Percentiles rank a stretch among this genome's conserved stretches.
Conservation (phyloP, 2,113 vertebrate genomes). For the Eonycteris spelaea region DNA sequence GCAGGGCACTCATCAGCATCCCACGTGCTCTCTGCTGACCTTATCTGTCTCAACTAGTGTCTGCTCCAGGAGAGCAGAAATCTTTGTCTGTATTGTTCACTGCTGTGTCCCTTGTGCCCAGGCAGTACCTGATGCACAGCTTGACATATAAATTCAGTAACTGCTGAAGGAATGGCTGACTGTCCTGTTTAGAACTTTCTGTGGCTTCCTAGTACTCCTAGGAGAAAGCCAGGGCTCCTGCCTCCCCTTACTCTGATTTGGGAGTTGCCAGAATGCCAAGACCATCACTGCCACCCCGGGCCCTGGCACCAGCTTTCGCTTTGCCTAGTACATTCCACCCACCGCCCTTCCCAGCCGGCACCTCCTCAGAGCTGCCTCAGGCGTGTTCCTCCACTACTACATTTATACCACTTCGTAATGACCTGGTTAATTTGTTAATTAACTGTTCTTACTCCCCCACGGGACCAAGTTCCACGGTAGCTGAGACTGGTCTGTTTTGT, state of each 20-base stretch:
- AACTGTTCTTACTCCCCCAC: background rate
- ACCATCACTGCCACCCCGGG: background rate
- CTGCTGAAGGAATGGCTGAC: background rate
- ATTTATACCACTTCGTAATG: background rate
- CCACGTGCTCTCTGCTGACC: too few relatives aligned
- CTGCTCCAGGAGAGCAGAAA: background rate
- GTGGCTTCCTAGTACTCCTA: background rate
- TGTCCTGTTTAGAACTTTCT: background rate
- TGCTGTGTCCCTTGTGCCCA: background rate
- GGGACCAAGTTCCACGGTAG: background rate
- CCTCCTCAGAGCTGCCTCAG: background rate
- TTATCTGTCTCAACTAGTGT: background rate
- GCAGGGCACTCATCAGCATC: background rate
- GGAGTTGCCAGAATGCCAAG: background rate
- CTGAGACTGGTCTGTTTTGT: background rate
- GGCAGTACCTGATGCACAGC: background rate
- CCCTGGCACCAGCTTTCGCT: background rate
- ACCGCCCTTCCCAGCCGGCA: background rate
- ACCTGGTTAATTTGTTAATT: background rate
- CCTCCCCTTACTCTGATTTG: background rate
- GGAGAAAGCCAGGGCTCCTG: background rate
- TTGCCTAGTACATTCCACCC: background rate
- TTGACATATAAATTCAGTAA: background rate
- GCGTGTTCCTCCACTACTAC: background rate
- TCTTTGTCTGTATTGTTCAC: background rate